Conservation (phyloP, 2,113 vertebrate species). For the Motacilla tschutschensis region DNA sequence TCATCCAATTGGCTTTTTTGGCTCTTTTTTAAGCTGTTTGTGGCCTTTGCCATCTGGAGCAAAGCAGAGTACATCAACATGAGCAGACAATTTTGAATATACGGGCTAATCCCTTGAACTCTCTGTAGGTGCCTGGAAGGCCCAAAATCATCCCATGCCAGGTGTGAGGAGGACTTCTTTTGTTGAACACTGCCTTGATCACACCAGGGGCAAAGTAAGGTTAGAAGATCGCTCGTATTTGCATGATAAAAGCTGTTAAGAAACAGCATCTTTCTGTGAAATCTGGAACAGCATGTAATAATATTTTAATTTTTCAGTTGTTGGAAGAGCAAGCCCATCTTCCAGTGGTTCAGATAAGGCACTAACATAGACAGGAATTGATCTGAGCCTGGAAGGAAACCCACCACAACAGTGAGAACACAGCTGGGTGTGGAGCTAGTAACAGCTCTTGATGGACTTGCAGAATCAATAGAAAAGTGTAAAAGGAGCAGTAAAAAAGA, state of each 20-base stretch:
- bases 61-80: neutral
- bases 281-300: neutral
- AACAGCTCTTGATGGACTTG: neutral
- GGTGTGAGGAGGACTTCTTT: neutral
- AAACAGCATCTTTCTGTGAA: neutral
- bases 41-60: neutral
- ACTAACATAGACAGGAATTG: neutral
- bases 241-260: neutral
- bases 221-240: neutral
- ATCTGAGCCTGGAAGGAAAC: neutral
- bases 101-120: neutral
- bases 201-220: neutral
- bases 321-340: neutral
- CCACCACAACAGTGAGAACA: neutral
- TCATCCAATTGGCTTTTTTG: neutral
- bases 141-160: neutral
- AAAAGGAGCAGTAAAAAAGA: neutral
- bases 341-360: neutral
- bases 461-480: neutral
- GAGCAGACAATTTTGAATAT: neutral
- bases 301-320: neutral
- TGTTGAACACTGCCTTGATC: neutral
- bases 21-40: accelerated
- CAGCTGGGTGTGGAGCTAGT: neutral
- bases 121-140: neutral